These are phyloP conservation scores for Pasiphila rectangulata DNA, from an alignment of 2,888 invertebrate genomes.

Conservation along the genomic window DNA sequence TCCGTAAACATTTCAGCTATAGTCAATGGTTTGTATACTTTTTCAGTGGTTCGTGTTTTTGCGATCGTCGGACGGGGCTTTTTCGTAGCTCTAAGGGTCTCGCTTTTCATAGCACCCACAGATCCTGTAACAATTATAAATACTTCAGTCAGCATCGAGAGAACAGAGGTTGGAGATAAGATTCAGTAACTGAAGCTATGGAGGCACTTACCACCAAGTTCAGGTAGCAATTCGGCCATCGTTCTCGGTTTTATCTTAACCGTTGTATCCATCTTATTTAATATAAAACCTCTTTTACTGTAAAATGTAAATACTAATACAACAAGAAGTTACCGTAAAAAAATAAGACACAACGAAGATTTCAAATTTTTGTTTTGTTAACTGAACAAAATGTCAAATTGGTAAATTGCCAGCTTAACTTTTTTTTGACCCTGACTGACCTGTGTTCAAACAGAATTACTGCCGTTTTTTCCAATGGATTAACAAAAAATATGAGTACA, in stretches of 20 bases:
- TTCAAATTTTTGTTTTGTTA: background rate
- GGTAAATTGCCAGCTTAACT: background rate
- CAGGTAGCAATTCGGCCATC: slow-evolving; percentile 60
- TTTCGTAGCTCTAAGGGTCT: slow-evolving; percentile 49
- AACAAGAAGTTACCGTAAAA: too few relatives aligned
- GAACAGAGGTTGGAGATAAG: too few relatives aligned
- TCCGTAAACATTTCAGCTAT: slow-evolving; percentile 59
- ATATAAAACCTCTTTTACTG: slow-evolving; percentile 19
- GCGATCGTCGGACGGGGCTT: slow-evolving; percentile 44
- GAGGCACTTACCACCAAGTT: slow-evolving; percentile 35
- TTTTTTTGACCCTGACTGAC: background rate
- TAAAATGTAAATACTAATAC: background rate
- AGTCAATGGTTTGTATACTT: slow-evolving; percentile 53
- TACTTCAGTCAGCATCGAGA: background rate
- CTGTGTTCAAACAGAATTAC: too few relatives aligned
- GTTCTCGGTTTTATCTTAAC: slow-evolving; percentile 50
- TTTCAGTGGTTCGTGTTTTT: slow-evolving; percentile 49
- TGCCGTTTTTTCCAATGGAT: too few relatives aligned
- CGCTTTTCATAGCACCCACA: slow-evolving; percentile 45
- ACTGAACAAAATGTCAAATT: background rate
- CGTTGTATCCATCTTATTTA: slow-evolving; percentile 47
- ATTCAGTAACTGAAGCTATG: too few relatives aligned
- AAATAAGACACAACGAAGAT: too few relatives aligned
- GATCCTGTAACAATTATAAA: slow-evolving; percentile 43
- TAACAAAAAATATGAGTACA: too few relatives aligned